These are phyloP conservation scores for Noturus placidus DNA, from an alignment of 2,113 vertebrate species.

Conservation along the genomic window DNA sequence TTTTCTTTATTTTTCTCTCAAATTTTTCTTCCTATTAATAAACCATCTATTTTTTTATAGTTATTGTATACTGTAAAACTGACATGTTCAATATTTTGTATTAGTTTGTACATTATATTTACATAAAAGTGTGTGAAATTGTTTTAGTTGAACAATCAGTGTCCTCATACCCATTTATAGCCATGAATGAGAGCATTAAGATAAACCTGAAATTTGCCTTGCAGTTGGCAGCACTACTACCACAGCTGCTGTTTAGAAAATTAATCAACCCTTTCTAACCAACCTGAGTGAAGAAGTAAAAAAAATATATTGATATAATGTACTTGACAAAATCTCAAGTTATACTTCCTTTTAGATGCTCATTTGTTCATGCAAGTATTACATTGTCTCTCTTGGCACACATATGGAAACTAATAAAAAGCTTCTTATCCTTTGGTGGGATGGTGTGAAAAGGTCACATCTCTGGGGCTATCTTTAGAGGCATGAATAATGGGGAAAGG, in stretches of 20 bases:
- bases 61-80: background rate
- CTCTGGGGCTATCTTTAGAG: constrained; percentile 58
- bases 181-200: background rate
- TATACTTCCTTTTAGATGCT: background rate
- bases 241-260: background rate
- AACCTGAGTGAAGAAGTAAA: background rate
- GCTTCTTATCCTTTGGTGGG: constrained; percentile 63
- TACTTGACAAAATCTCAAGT: background rate
- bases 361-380: background rate
- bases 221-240: background rate
- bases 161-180: background rate
- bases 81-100: no score
- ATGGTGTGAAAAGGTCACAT: constrained; percentile 64
- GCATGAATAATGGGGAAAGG: constrained; percentile 63
- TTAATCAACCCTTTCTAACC: background rate
- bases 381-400: constrained; percentile 11
- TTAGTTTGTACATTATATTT: background rate
- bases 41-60: no score
- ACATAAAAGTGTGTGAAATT: background rate
- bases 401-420: constrained; percentile 24
- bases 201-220: background rate
- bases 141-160: background rate
- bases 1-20: no score
- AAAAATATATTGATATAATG: background rate
- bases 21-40: background rate